phyloP scores from a whole-genome alignment of 2,797 vertebrate genomes.

The Capromys pilorides region DNA sequence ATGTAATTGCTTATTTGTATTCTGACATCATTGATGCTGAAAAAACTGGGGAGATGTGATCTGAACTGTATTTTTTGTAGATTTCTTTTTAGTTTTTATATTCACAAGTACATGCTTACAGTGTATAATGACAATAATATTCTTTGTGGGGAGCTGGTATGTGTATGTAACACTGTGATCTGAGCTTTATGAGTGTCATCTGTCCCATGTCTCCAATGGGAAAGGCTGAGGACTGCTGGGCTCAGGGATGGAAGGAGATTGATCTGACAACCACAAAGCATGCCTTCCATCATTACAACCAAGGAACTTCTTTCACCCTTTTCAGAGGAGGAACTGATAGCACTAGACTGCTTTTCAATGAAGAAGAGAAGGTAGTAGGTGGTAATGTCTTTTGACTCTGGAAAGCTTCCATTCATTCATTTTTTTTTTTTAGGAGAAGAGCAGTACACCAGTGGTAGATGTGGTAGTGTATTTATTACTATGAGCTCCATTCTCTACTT shows the following conservation, averaged over 20 bases:
- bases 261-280: not conserved
- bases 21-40: not conserved
- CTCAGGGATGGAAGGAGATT: not conserved
- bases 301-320: not conserved
- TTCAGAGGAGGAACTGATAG: not conserved
- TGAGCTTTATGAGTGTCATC: not conserved
- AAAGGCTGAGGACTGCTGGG: not conserved
- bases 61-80: not conserved
- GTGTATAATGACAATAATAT: not conserved
- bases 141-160: not conserved
- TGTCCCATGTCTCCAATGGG: not conserved
- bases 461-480: not conserved
- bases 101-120: not conserved
- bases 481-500: not conserved
- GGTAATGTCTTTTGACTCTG: not conserved
- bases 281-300: not conserved
- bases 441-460: rapidly evolving
- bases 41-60: not conserved
- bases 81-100: not conserved
- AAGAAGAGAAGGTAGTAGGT: not conserved
- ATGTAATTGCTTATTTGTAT: not conserved
- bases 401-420: not conserved
- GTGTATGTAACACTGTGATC: no score
- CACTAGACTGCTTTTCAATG: not conserved
- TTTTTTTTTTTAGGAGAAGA: slow-evolving; percentile 27